A percentile compares a stretch with the other conserved stretches of the same genome.
These are phyloP conservation scores for Piscicola geometra DNA, from an alignment of 2,888 invertebrate genomes.

Conservation along the genomic window DNA sequence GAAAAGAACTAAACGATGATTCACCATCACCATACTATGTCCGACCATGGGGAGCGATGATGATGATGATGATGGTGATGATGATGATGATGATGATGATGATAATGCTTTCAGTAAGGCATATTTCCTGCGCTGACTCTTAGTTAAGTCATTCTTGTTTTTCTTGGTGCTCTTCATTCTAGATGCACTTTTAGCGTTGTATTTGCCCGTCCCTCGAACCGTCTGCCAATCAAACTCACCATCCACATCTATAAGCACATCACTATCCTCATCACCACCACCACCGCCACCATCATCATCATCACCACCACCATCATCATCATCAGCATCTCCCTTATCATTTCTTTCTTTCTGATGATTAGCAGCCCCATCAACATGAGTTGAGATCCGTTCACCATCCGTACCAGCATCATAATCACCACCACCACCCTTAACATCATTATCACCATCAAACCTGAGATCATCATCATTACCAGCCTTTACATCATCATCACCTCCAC, in stretches of 20 bases:
- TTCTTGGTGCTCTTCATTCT: not conserved
- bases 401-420: too few species aligned
- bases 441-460: not conserved
- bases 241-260: too few species aligned
- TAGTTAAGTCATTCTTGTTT: not conserved
- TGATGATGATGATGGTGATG: slow-evolving; percentile 1
- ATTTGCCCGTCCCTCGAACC: too few species aligned
- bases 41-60: not conserved
- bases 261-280: not conserved
- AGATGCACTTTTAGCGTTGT: too few species aligned
- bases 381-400: not conserved
- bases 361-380: too few species aligned
- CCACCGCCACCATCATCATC: not conserved
- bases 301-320: not conserved
- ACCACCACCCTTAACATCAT: too few species aligned
- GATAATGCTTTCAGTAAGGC: not conserved
- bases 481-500: too few species aligned
- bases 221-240: too few species aligned
- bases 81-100: slow-evolving; percentile 9
- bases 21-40: not conserved
- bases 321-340: not conserved
- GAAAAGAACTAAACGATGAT: not conserved
- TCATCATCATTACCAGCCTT: too few species aligned
- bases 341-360: not conserved
- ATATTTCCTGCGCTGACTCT: not conserved